Evolutionary conservation across 2,797 vertebrate genomes (phyloP), one percentile per base, ranked within the genome.

Genomic region (Microctenopoma steveboyesi): DNA sequence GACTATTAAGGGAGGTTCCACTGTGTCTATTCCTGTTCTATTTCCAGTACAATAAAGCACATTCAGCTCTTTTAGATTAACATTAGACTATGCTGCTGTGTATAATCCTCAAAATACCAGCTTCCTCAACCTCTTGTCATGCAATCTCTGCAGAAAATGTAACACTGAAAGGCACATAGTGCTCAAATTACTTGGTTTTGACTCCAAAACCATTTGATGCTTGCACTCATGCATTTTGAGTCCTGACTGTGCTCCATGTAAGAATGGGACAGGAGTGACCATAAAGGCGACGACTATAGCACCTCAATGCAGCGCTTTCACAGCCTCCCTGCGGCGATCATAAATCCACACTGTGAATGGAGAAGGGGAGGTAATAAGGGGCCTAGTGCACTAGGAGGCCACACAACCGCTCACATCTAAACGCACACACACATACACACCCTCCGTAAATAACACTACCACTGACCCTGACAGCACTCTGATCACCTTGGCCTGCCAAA

Each of bases 301-400:
- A 76, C 76, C 84, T 83, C 82, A 74, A 81, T 64, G 75, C 35
- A 7, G 78, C 65, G 48, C 73, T 74, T 79, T 85, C 74, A 78
- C 74, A 70, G 72, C 76, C 69, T 81, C 79, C 82, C 81, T 72
- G 76, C 37, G 16, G 79, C 5, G 69, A 53, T 74, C 49, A 75
- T 90, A 90, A 92, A 92, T 90, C 72, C 88, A 71, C 61, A 50
- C 67, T 54, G 70, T 85, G 88, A 90, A 88, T 90, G 89, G 82
- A 83, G 69, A 40, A 81, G 78, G 74, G 61, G 78, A 81, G 78
- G 83, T 88, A 91, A 92, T 83, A 82, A 90, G 79, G 74, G 74
- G 64, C 68, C 70, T 55, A 53, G 76, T 56, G 65, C 71, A 39
- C 72, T 47, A 35, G 18, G 33, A 4, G n/a, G n/a, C 42, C 74